A percentile compares a stretch with the other conserved stretches of the same genome.
phyloP scores from a whole-genome alignment of 2,113 vertebrate species.

The Bettongia penicillata region DNA sequence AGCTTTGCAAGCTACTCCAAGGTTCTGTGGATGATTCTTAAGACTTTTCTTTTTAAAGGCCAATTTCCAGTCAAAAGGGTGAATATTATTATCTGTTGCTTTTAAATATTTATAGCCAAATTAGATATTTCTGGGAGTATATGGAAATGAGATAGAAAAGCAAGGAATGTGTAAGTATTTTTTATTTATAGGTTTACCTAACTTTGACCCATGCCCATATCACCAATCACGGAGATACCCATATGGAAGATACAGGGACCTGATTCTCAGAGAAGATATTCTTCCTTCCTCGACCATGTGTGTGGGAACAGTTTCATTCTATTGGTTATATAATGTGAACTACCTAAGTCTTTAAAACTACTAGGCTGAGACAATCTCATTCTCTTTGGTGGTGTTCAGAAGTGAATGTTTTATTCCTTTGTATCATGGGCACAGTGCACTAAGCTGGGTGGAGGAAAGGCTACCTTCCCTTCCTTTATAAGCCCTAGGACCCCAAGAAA shows the following conservation, averaged over 20 bases:
- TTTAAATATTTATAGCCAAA: constrained; percentile 39
- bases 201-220: not conserved
- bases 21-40: not conserved
- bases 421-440: not conserved
- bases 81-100: not conserved
- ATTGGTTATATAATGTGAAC: not conserved
- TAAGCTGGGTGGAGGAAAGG: not conserved
- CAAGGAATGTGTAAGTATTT: not conserved
- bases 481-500: not conserved
- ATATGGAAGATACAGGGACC: not conserved
- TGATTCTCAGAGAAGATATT: not conserved
- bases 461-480: not conserved
- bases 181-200: not conserved
- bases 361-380: not conserved
- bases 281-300: not conserved
- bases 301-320: not conserved
- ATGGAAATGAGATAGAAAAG: constrained; percentile 15
- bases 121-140: constrained; percentile 12
- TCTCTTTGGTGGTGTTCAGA: not conserved
- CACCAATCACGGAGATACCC: not conserved
- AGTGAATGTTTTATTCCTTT: not conserved
- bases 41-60: constrained; percentile 18
- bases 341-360: not conserved
- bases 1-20: constrained; percentile 19
- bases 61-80: constrained; percentile 10